Evolutionary conservation across 37 sponge, comb jelly and placozoan species (phyloP).

Genomic region (Diacarnus erythraeanus): DNA sequence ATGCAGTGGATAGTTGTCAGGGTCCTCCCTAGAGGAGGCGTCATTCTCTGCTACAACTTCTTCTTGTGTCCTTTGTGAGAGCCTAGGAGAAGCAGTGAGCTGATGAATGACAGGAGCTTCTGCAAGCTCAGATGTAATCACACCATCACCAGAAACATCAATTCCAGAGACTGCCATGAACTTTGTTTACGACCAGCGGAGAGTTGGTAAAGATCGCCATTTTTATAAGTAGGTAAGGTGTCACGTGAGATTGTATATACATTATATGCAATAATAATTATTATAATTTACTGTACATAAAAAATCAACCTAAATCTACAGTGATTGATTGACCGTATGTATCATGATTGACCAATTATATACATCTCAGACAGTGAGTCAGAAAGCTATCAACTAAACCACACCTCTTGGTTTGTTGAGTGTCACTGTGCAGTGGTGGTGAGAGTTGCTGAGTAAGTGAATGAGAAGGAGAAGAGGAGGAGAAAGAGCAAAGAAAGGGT

Average conservation of each 20-base stretch:
- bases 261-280: no score
- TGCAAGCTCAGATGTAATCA: background rate
- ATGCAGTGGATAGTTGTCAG: conserved; percentile 32
- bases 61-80: conserved; percentile 22
- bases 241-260: no score
- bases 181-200: no score
- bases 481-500: background rate
- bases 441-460: background rate
- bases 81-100: background rate
- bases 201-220: no score
- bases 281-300: no score
- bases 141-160: background rate
- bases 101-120: background rate
- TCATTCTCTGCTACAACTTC: conserved; percentile 31
- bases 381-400: background rate
- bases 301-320: no score
- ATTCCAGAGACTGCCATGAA: no score
- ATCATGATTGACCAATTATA: no score
- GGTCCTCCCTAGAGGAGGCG: background rate
- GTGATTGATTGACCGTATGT: no score
- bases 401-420: background rate
- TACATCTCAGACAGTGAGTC: no score
- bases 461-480: background rate
- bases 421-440: background rate
- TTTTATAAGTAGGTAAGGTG: no score